phyloP scores from a whole-genome alignment of 2,888 invertebrate genomes.

The Conus canariensis region DNA sequence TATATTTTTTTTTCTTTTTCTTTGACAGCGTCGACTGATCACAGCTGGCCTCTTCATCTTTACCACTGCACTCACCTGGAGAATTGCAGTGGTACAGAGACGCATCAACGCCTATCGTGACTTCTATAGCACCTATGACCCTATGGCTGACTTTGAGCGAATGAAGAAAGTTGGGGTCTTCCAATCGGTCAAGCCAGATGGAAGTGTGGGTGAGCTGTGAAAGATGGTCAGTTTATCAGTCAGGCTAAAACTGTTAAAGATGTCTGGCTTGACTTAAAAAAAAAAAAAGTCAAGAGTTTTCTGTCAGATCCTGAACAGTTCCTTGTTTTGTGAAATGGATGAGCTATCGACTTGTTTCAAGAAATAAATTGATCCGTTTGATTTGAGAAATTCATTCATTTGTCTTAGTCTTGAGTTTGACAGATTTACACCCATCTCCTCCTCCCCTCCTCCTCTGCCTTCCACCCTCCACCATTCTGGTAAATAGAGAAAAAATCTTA shows the following conservation, averaged over 20 bases:
- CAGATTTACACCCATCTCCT: too few relatives aligned
- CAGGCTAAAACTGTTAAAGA: background rate
- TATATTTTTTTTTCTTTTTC: too few relatives aligned
- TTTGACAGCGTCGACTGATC: background rate
- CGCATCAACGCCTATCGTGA: conserved; percentile 11
- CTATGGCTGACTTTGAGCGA: conserved; percentile 84
- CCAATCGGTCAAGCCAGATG: conserved; percentile 82
- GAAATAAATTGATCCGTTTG: too few relatives aligned
- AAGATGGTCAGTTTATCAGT: too few relatives aligned
- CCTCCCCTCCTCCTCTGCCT: too few relatives aligned
- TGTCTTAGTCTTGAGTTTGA: too few relatives aligned
- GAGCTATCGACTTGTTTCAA: too few relatives aligned
- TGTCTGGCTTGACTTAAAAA: background rate
- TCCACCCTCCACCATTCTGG: too few relatives aligned
- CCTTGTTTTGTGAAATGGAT: too few relatives aligned
- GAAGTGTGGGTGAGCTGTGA: conserved; percentile 63
- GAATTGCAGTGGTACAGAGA: background rate
- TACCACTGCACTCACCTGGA: background rate
- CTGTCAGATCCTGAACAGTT: too few relatives aligned
- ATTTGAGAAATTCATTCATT: too few relatives aligned
- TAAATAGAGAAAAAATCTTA: too few relatives aligned
- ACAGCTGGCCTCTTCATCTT: background rate
- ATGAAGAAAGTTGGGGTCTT: conserved; percentile 85
- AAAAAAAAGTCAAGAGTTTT: background rate
- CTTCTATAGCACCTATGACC: conserved; percentile 84